Evolutionary conservation across 1,140 invertebrate species (phyloP), one percentile per base, ranked within the genome.

Genomic region (Dolichoris vasculosae): DNA sequence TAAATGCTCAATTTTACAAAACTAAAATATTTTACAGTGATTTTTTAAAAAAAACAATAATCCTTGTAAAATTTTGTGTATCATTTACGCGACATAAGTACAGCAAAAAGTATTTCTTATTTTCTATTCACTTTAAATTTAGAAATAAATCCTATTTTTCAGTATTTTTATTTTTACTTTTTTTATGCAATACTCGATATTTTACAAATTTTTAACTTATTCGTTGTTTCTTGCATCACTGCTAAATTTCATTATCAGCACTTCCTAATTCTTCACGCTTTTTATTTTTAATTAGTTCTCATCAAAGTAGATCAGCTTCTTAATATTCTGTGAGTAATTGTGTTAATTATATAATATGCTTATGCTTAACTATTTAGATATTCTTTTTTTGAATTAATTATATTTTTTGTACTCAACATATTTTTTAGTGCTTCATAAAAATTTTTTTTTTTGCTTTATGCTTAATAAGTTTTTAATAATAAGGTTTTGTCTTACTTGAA

Each of bases 301-400:
- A 73, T 73, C 38, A 73, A 73, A 73, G 69, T 73, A 73, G 38
- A 73, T 73, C 69, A 9, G 69, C 69, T 73, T 63, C 64, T 69
- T 73, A 73, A 73, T 73, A 73, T 43, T 43, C 38, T 73, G 69
- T 73, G 69, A 73, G 69, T 73, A 73, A 43, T 73, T 67, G 35
- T n/a, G 69, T 73, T 73, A 43, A 73, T 73, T 69, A 69, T 69
- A 69, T 30, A 30, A 64, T 32, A 8, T 73, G 69, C 38, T n/a
- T 73, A 3, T 43, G 11, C 3, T 73, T 43, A 23, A 73, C 40
- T 7, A 0, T 13, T 43, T 73, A 9, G 20, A 43, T 43, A 73
- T 17, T 71, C 40, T 71, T 43, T 17, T 26, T 73, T 43, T 43
- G 38, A 73, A 26, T 43, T 2, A 73, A 23, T 69, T 69, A 69